Evolutionary conservation across 1,140 invertebrate species (phyloP), one percentile per base, ranked within the genome.

Genomic region (Drosophila pseudoananassae): DNA sequence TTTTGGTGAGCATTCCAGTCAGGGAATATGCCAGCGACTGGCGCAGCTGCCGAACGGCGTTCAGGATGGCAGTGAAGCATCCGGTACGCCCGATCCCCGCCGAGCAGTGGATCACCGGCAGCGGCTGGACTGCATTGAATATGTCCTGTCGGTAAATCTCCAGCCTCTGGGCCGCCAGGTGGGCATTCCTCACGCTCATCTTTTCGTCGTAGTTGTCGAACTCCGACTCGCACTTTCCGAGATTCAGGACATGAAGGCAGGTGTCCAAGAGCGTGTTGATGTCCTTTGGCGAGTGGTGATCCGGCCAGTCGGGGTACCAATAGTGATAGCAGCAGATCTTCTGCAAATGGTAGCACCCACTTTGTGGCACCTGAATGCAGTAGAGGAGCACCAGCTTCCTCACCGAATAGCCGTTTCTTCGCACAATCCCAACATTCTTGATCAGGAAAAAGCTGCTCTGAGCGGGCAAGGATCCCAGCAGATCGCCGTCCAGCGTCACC

Each of bases 11-110:
- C 90, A 91, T 91, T 10, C 85, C 78, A 0, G 90, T 91, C 3
- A 89, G 57, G 2, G 82, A 91, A 50, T 91, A 90, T 1, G 90
- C 90, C 49, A 91, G 49, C 20, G 90, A 90, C 58, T 91, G 80
- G 8, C 91, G 72, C 40, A 92, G 23, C 51, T 98, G 97, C 47
- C 95, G 95, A 73, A 98, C 96, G 38, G 97, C 97, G 78, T 98
- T 98, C 40, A 97, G 94, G 20, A 99, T 94, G 14, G 98, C 98
- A 65, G 99, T 96, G 72, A 99, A 98, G 90, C 98, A 98, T 5
- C 98, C 98, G 0, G 98, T 99, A 36, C 98, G 93, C 8, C 98
- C 98, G 46, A 98, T 97, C 8, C 97, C 97, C 15, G 97, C 97
- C 45, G 96, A 97, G 92, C 98, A 99, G 88, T 99, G 98, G 2